phyloP scores from a whole-genome alignment of 2,888 invertebrate genomes.

The Lamproptera curius region DNA sequence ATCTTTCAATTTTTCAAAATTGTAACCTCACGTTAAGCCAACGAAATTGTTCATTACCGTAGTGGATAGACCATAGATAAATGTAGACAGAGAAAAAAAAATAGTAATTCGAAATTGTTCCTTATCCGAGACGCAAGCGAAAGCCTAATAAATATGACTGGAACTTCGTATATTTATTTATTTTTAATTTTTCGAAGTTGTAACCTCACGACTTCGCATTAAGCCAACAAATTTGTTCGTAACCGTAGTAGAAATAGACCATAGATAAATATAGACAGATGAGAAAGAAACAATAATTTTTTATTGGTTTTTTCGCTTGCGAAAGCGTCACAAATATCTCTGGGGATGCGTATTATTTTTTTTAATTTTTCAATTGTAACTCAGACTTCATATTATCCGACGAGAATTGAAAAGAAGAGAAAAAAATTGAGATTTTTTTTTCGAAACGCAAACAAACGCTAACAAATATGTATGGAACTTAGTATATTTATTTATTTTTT shows the following conservation, averaged over 20 bases:
- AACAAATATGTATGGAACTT: background rate
- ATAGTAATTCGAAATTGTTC: too few relatives aligned
- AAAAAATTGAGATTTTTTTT: too few relatives aligned
- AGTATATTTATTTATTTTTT: background rate
- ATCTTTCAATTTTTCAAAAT: too few relatives aligned
- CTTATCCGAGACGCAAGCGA: constrained; percentile 16
- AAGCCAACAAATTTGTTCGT: background rate
- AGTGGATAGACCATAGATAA: background rate
- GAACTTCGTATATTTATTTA: background rate
- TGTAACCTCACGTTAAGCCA: too few relatives aligned
- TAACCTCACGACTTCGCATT: constrained; percentile 1
- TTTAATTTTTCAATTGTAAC: too few relatives aligned
- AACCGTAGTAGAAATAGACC: background rate
- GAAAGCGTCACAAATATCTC: too few relatives aligned
- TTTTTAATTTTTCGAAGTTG: constrained; percentile 5
- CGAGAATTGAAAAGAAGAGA: too few relatives aligned
- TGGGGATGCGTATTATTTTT: too few relatives aligned
- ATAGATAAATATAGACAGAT: background rate
- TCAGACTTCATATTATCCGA: too few relatives aligned
- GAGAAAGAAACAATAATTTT: background rate
- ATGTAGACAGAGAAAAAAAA: too few relatives aligned
- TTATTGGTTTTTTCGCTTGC: background rate
- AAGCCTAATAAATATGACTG: constrained; percentile 5
- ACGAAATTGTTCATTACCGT: constrained; percentile 1
- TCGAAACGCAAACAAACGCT: constrained; percentile 14